phyloP scores from a whole-genome alignment of 2,888 invertebrate species.

The Anorthoa munda region DNA sequence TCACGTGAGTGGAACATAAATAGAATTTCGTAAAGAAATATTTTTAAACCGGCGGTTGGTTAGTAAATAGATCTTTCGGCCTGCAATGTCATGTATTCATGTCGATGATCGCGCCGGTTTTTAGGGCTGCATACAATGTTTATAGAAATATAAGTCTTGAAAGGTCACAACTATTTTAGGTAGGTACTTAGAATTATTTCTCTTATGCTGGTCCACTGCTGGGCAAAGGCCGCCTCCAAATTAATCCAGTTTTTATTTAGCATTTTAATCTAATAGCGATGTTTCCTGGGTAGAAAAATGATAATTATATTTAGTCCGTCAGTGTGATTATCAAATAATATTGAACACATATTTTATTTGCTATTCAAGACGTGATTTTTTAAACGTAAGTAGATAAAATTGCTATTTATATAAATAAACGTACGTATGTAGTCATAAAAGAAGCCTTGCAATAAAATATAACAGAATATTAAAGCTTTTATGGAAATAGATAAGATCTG shows the following conservation, averaged over 20 bases:
- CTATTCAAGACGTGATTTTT: not conserved
- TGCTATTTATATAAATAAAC: not conserved
- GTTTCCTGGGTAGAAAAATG: no score
- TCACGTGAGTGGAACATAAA: constrained; percentile 20
- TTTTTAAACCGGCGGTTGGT: constrained; percentile 29
- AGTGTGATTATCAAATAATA: no score
- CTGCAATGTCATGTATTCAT: constrained; percentile 48
- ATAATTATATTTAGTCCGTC: no score
- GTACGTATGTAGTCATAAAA: not conserved
- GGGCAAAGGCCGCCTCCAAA: not conserved
- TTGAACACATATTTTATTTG: no score
- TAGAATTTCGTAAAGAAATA: constrained; percentile 35
- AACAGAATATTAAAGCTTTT: not conserved
- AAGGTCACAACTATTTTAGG: not conserved
- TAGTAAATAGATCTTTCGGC: constrained; percentile 22
- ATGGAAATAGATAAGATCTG: not conserved
- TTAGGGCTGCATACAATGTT: constrained; percentile 10
- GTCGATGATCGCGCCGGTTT: constrained; percentile 18
- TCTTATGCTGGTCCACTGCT: not conserved
- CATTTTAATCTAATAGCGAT: no score
- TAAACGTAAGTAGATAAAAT: not conserved
- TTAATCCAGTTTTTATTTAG: not conserved
- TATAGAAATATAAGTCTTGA: not conserved
- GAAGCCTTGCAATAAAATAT: not conserved
- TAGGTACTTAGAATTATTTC: not conserved